Evolutionary conservation across 2,797 vertebrate species (phyloP).

Genomic region (Kryptopterus vitreolus): DNA sequence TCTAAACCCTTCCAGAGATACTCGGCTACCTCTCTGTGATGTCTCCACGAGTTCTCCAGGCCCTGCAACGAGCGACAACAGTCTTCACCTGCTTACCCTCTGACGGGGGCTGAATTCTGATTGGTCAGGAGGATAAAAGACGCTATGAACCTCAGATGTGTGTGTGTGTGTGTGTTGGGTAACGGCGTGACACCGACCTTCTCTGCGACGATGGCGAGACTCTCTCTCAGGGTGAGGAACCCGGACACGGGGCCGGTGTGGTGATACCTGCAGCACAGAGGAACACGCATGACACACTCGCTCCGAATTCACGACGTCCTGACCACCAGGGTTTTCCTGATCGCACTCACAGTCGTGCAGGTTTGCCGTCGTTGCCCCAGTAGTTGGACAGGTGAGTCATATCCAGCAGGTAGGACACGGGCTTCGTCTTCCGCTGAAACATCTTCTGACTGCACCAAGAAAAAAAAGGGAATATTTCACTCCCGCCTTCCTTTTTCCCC

Average conservation of each 20-base stretch:
- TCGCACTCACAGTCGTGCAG: constrained; percentile 70
- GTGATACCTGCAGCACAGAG: constrained; percentile 81
- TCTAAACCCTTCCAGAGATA: constrained; percentile 81
- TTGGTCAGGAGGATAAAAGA: neutral
- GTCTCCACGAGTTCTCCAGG: constrained; percentile 85
- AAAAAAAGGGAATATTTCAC: neutral
- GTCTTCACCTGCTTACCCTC: neutral
- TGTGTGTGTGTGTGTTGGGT: neutral
- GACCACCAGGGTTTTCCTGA: no score
- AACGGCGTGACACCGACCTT: constrained; percentile 68
- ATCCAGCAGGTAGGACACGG: constrained; percentile 86
- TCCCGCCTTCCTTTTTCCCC: no score
- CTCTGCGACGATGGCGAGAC: constrained; percentile 84
- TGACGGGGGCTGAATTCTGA: neutral
- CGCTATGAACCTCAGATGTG: neutral
- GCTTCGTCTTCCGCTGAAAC: constrained; percentile 85
- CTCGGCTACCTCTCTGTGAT: constrained; percentile 75
- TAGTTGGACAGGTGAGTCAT: constrained; percentile 83
- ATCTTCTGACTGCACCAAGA: constrained; percentile 81
- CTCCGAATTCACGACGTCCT: no score
- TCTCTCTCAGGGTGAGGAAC: constrained; percentile 86
- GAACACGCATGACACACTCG: neutral
- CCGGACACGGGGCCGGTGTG: constrained; percentile 85
- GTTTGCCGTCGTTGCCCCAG: constrained; percentile 87
- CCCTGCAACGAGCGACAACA: constrained; percentile 75